Conservation (phyloP, 2,888 invertebrate genomes). For the Drosophila subsilvestris region DNA sequence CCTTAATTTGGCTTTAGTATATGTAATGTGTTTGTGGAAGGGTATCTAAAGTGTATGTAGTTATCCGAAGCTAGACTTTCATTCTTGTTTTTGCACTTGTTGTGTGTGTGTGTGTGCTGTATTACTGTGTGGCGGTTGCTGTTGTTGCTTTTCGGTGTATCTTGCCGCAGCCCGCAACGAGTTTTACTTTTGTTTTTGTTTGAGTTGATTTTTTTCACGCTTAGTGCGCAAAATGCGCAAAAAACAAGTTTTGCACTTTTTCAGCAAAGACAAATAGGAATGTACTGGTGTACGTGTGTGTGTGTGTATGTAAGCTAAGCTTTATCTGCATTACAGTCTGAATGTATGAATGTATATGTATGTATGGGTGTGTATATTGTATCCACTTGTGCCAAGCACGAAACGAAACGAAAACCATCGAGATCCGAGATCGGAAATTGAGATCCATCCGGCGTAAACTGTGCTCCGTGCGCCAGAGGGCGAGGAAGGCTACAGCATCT, state of each 20-base stretch:
- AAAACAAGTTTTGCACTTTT: constrained; percentile 75
- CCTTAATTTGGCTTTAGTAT: no score
- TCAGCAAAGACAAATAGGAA: constrained; percentile 56
- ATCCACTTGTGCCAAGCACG: constrained; percentile 77
- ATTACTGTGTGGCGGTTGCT: constrained; percentile 4
- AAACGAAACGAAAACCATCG: constrained; percentile 43
- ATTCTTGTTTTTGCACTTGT: not conserved
- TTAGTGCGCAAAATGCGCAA: constrained; percentile 78
- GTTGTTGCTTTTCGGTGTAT: constrained; percentile 25
- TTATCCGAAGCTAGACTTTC: not conserved
- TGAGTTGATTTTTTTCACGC: constrained; percentile 60
- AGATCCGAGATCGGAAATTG: constrained; percentile 26
- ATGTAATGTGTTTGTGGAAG: not conserved
- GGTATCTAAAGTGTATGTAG: not conserved
- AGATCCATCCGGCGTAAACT: constrained; percentile 31
- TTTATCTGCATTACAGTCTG: constrained; percentile 43
- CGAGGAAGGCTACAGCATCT: not conserved
- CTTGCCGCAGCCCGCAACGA: constrained; percentile 48
- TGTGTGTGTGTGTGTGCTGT: constrained; percentile 1
- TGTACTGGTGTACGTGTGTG: constrained; percentile 19
- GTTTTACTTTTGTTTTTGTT: constrained; percentile 57
- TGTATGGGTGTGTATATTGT: constrained; percentile 53
- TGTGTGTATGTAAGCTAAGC: constrained; percentile 56
- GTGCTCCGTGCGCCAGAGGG: not conserved
- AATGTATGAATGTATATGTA: constrained; percentile 37